Conservation (phyloP, 2,888 invertebrate genomes). For the Acanthosepion lycidas region DNA sequence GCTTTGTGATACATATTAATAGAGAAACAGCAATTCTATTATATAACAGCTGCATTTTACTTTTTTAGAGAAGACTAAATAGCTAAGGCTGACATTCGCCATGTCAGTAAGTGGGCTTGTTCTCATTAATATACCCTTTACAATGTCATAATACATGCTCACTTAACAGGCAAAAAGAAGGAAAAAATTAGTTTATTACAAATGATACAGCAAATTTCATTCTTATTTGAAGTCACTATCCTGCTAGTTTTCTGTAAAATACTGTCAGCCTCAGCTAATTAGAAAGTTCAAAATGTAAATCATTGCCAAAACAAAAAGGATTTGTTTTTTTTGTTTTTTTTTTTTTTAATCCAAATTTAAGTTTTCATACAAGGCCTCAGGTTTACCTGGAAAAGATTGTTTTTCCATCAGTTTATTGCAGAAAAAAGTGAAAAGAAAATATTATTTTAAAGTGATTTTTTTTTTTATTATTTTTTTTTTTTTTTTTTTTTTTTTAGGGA, state of each 20-base stretch:
- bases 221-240: neutral
- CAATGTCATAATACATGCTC: neutral
- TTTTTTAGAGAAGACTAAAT: neutral
- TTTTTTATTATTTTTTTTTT: neutral
- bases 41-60: neutral
- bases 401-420: constrained; percentile 5
- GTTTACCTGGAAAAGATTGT: constrained; percentile 11
- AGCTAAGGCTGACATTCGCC: neutral
- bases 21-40: neutral
- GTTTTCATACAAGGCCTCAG: neutral
- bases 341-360: neutral
- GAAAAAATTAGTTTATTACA: neutral
- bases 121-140: neutral
- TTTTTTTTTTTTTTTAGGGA: neutral
- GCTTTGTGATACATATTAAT: neutral
- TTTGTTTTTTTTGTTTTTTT: no score
- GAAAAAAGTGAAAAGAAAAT: neutral
- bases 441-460: neutral
- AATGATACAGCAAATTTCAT: neutral
- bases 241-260: neutral
- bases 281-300: neutral
- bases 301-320: constrained; percentile 12
- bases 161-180: neutral
- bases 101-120: neutral
- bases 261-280: neutral